Evolutionary conservation across 92 coral and sea anemone genomes (phyloP).

Genomic region (Parazoanthus atlanticus): DNA sequence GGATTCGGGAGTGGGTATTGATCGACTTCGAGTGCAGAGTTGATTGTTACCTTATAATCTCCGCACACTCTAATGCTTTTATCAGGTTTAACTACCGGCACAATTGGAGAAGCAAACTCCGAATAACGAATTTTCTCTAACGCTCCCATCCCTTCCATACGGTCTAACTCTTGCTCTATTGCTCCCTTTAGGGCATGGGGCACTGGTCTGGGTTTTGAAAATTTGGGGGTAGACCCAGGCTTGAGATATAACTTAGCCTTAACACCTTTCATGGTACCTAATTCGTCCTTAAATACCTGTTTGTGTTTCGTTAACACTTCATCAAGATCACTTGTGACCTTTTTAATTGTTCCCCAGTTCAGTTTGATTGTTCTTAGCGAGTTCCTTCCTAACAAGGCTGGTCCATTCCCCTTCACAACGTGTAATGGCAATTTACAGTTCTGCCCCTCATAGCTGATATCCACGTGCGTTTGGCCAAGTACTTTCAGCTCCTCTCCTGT

Average conservation of each 20-base stretch:
- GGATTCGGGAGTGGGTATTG: too few relatives aligned
- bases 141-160: slow-evolving; percentile 50
- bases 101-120: slow-evolving; percentile 58
- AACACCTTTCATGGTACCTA: slow-evolving; percentile 45
- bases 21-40: too few relatives aligned
- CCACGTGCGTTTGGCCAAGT: slow-evolving; percentile 24
- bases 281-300: slow-evolving; percentile 6
- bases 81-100: slow-evolving; percentile 57
- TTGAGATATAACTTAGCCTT: slow-evolving; percentile 46
- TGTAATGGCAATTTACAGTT: slow-evolving; percentile 26
- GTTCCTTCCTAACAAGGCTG: slow-evolving; percentile 51
- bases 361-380: slow-evolving; percentile 45
- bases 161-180: slow-evolving; percentile 20
- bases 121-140: slow-evolving; percentile 54
- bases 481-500: slow-evolving; percentile 44
- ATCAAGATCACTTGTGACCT: slow-evolving; percentile 35
- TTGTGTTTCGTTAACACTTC: slow-evolving; percentile 32
- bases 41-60: too few relatives aligned
- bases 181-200: slow-evolving; percentile 44
- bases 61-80: neutral
- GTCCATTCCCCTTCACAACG: slow-evolving; percentile 50
- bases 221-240: slow-evolving; percentile 40
- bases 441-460: slow-evolving; percentile 44
- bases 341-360: slow-evolving; percentile 46
- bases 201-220: slow-evolving; percentile 33